Base-by-base conservation (phyloP, 2,113 vertebrate species). In the Nipponia nippon region DNA sequence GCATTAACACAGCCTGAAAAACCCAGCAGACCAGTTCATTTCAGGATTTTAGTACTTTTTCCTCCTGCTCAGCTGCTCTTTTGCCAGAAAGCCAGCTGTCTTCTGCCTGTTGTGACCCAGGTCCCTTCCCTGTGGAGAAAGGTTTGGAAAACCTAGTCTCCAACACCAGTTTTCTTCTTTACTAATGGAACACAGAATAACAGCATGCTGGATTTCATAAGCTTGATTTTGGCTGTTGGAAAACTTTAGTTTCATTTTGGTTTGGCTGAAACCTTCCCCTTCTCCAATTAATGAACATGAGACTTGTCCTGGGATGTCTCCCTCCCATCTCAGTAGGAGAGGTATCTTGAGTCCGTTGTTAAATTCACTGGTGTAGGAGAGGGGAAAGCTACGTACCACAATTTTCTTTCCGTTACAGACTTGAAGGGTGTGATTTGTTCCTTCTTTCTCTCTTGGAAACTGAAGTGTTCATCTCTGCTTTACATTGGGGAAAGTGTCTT, bases 211-310 rank as follows among this genome's bases (percentile, higher is more conserved):
- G 42, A 50, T 84, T 92, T 71, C 42, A 66, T 66, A 82, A 73
- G 50, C 58, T 94, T 66, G 82, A 77, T 66, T 77, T 83, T 58
- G 67, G 62, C 91, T 83, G 81, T 70, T 94, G 96, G 95, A 96
- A 97, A 95, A 95, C 81, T 87, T 97, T 73, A 93, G 82, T 95
- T 97, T 93, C 93, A 90, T 95, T 96, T 96, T 95, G 87, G 34
- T 91, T 95, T 93, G 91, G 93, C 93, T 90, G 82, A 62, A 88
- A 52, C 27, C 29, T 93, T 83, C 30, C 13, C 15, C 30, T 84
- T n/a, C 71, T 95, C 58, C 81, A 80, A 6, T 87, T 89, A 95
- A 88, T 1, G 26, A 94, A 32, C 42, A 80, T 59, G 46, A 95
- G 47, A 13, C 55, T 94, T 90, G 42, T 95, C 70, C 84, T 83